phyloP scores from a whole-genome alignment of 53 echinoderm and acorn worm genomes.

The Antedon mediterranea region DNA sequence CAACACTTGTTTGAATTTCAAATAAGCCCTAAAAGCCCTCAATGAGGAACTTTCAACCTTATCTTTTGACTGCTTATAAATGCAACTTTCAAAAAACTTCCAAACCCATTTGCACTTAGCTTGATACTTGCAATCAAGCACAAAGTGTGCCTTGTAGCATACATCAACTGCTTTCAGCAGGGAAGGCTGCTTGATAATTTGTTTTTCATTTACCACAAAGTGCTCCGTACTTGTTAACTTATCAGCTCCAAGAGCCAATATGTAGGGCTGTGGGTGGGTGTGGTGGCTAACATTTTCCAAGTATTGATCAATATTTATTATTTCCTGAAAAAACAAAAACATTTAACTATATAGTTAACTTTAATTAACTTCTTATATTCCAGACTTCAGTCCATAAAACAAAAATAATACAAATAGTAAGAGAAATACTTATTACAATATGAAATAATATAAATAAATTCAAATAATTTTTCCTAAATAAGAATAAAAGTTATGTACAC shows the following conservation, averaged over 20 bases:
- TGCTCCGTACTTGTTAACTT: background rate
- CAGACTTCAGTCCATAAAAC: too few relatives aligned
- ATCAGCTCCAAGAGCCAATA: constrained; percentile 11
- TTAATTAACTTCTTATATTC: too few relatives aligned
- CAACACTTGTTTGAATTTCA: constrained; percentile 8
- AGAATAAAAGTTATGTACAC: too few relatives aligned
- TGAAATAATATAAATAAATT: too few relatives aligned
- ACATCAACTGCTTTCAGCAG: constrained; percentile 13
- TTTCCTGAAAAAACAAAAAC: background rate
- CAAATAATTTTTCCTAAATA: too few relatives aligned
- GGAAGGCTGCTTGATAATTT: constrained; percentile 5
- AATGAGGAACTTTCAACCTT: background rate
- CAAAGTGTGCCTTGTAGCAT: constrained; percentile 1
- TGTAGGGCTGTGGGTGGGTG: constrained; percentile 13
- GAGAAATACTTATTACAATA: too few relatives aligned
- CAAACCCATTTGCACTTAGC: constrained; percentile 10
- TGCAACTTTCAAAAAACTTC: constrained; percentile 18
- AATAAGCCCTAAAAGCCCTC: constrained; percentile 5
- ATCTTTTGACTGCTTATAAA: constrained; percentile 4
- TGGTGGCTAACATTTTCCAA: background rate
- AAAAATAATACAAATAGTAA: too few relatives aligned
- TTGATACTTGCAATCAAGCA: constrained; percentile 18
- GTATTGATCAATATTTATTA: background rate
- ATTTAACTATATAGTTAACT: too few relatives aligned
- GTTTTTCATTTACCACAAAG: constrained; percentile 8